These are phyloP conservation scores for Volucella bombylans DNA, from an alignment of 2,888 invertebrate species.

Conservation along the genomic window DNA sequence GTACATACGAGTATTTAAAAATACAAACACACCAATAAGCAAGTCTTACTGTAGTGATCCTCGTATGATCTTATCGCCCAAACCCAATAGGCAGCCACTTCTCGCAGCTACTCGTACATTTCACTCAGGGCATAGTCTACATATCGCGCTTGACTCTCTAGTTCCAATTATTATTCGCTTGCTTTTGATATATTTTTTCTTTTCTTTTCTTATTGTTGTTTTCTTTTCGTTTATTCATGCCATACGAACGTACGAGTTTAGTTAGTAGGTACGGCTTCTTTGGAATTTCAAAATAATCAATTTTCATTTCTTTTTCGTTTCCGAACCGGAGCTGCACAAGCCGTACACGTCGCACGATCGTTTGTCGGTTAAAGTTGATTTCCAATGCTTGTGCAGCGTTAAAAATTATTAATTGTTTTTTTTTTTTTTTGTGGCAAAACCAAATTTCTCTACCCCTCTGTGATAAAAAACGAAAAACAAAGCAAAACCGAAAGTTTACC, in stretches of 20 bases:
- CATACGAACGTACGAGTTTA: conserved; percentile 8
- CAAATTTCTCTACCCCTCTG: conserved; percentile 41
- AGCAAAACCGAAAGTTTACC: conserved; percentile 17
- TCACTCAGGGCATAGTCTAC: conserved; percentile 54
- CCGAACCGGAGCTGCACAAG: conserved; percentile 43
- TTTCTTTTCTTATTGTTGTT: conserved; percentile 33
- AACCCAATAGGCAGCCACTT: conserved; percentile 24
- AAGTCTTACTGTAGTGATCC: conserved; percentile 39
- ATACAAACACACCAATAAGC: conserved; percentile 17
- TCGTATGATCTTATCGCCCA: conserved; percentile 60
- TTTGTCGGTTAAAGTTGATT: conserved; percentile 15
- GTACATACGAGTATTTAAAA: not conserved
- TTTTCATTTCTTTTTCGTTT: conserved; percentile 69
- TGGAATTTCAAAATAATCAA: conserved; percentile 68
- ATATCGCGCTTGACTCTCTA: conserved; percentile 50
- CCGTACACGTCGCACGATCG: conserved; percentile 41
- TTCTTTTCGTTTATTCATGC: conserved; percentile 6
- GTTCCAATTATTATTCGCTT: conserved; percentile 52
- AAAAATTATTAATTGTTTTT: too few relatives aligned
- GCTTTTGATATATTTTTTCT: conserved; percentile 29
- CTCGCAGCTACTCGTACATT: conserved; percentile 25
- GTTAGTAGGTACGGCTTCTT: conserved; percentile 60
- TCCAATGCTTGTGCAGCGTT: conserved; percentile 19
- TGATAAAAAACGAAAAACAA: too few relatives aligned
- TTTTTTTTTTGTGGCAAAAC: too few relatives aligned